Evolutionary conservation across 2,797 vertebrate species (phyloP), one percentile per base, ranked within the genome.

Genomic region (Leptoclinus maculatus): DNA sequence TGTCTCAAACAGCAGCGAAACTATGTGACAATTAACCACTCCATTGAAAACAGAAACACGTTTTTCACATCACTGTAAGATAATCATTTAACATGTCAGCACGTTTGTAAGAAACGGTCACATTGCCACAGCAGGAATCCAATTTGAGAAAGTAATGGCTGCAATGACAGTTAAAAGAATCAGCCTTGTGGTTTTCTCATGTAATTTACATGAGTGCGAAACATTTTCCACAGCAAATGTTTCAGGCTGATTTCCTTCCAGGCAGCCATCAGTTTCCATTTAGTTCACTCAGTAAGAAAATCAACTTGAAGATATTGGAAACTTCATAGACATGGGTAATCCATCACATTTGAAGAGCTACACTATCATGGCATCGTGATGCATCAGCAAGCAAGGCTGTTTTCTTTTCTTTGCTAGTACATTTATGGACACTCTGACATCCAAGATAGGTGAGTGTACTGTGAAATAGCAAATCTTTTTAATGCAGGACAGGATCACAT

Each of bases 121-220:
- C 41, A 49, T 64, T 68, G 72, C 38, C 43, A 49, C 9, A 63
- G 21, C n/a, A 51, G 51, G 53, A 71, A 66, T 62, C 39, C 38
- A 32, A 34, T 66, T 65, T 79, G 76, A 76, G 60, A 66, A 54
- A 79, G 81, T 56, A 74, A 74, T 65, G 53, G 7, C 38, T 23
- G 45, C 51, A 43, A 47, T 59, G 51, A 79, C 38, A 68, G 34
- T 10, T 13, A 27, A 57, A 29, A 3, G 34, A 10, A 63, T 75
- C 23, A 63, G 71, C 71, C 63, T 58, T 77, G 73, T 71, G 79
- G 70, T 74, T 77, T 66, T 67, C 12, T 47, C 53, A 7, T 63
- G 34, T 27, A 38, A 38, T 72, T 66, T 66, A 13, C 27, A 29
- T 7, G 3, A 45, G 41, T 19, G 36, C 16, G 32, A 67, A 76